Evolutionary conservation across 1,140 invertebrate genomes (phyloP), one percentile per base, ranked within the genome.

Genomic region (Bombyx mandarina): DNA sequence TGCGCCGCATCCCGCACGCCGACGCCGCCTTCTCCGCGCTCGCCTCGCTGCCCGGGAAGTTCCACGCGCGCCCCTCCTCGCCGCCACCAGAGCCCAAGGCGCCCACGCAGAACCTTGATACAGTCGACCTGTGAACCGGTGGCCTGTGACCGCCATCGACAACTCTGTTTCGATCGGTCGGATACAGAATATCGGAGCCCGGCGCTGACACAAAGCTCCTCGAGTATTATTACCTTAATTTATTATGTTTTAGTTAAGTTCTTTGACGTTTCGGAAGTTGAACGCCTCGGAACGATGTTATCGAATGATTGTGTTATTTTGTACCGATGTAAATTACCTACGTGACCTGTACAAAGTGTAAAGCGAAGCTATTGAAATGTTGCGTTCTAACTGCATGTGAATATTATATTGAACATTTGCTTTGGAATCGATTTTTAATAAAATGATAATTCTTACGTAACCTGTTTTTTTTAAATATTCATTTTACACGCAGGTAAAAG

Each of bases 1-100:
- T 99, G 96, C 91, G 94, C 59, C 94, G 94, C 81, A 82, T 94
- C 74, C 94, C 93, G 45, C 93, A 94, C 73, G 89, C 89, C 1
- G 90, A 90, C 70, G 89, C 89, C 57, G 88, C 82, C 66, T 83
- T 90, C 52, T 88, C 88, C 7, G 82, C 84, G 54, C 82, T 88
- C 60, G 88, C 79, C 44, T 73, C 78, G 62, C 72, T 84, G 63
- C 79, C 81, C 8, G 79, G 78, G 63, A 84, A 81, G 66, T 82
- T 82, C 78, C 74, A 79, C 64, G 65, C 70, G 69, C 77, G 79
- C 26, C 62, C 75, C 12, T 7, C 67, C 26, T 63, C 77, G 60
- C 75, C 78, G 22, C 67, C 71, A n/a, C 61, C 67, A 8, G 48
- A 69, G 26, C 56, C 71, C 22, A 69, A 76, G 43, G 82, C 82